Evolutionary conservation across 2,888 invertebrate species (phyloP).

Genomic region (Heliconius erato): DNA sequence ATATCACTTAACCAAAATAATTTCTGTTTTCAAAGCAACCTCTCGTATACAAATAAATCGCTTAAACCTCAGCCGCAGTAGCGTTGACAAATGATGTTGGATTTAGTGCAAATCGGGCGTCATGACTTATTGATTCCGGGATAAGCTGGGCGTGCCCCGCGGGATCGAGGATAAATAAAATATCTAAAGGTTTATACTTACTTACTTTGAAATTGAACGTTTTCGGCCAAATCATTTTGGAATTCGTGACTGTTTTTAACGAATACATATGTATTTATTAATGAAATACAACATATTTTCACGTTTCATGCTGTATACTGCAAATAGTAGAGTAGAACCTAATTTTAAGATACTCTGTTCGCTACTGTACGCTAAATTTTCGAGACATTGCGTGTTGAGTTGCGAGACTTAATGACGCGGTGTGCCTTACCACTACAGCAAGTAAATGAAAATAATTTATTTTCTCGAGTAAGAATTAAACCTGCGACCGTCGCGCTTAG

Average conservation of each 20-base stretch:
- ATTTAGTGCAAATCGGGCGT: constrained; percentile 54
- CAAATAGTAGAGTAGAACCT: too few relatives aligned
- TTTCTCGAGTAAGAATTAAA: too few relatives aligned
- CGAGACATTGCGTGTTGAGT: too few relatives aligned
- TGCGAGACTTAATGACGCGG: too few relatives aligned
- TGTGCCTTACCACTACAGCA: too few relatives aligned
- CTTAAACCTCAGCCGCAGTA: constrained; percentile 3
- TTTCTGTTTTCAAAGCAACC: background rate
- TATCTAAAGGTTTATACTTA: background rate
- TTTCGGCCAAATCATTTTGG: background rate
- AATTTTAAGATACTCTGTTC: too few relatives aligned
- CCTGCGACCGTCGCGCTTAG: too few relatives aligned
- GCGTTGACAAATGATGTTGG: constrained; percentile 55
- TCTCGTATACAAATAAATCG: background rate
- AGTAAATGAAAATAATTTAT: too few relatives aligned
- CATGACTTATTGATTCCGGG: constrained; percentile 58
- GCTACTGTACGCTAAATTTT: too few relatives aligned
- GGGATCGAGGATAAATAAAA: constrained; percentile 26
- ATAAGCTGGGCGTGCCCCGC: constrained; percentile 39
- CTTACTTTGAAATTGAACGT: constrained; percentile 9
- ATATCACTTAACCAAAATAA: background rate
- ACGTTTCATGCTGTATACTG: too few relatives aligned
- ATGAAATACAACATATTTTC: too few relatives aligned
- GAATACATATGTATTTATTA: background rate
- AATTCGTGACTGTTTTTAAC: background rate